Base-by-base conservation (phyloP, 2,888 invertebrate genomes). In the Gandaritis pyraliata region DNA sequence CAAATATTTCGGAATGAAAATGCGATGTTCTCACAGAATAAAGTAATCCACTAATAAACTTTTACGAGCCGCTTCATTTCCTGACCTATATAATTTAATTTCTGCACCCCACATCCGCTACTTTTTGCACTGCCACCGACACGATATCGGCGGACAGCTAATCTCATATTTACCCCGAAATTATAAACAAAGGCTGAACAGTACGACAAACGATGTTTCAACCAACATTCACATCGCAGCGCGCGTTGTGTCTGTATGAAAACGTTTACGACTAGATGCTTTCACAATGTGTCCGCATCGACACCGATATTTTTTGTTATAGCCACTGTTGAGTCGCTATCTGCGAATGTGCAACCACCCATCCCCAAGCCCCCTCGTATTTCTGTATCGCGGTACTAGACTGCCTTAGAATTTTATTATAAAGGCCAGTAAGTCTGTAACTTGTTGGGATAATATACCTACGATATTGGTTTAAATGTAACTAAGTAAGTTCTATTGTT, bases 21-120 rank as follows among this genome's bases (percentile, higher is more conserved):
- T 50, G 23, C 43, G 45, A 49, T 38, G 59, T 54, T 54, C 53
- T 39, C 33, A 49, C 49, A 45, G 30, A 43, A 52, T 58, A 52
- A 39, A 39, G 41, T 53, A 54, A 63, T 59, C 33, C 18, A 13
- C 29, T 55, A 58, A 59, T 63, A 59, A 58, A 63, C 55, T 58
- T 63, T 63, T 63, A 63, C 43, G 55, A 58, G 33, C 36, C 55
- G 8, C 41, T 58, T 58, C 55, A 48, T 63, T 63, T 55, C 58
- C 58, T 58, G 51, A 55, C 55, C 58, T 63, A 56, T 48, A 48
- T 63, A 52, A 55, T 63, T 63, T 63, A 59, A 63, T 63, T 63
- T 63, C 54, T 50, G 50, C 58, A 30, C 58, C 62, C 50, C 46
- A 43, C 47, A 58, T 58, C 36, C 36, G 56, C 10, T 33, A 8